These are phyloP conservation scores for Temnothorax unifasciatus DNA, from an alignment of 2,888 invertebrate genomes.

Conservation along the genomic window DNA sequence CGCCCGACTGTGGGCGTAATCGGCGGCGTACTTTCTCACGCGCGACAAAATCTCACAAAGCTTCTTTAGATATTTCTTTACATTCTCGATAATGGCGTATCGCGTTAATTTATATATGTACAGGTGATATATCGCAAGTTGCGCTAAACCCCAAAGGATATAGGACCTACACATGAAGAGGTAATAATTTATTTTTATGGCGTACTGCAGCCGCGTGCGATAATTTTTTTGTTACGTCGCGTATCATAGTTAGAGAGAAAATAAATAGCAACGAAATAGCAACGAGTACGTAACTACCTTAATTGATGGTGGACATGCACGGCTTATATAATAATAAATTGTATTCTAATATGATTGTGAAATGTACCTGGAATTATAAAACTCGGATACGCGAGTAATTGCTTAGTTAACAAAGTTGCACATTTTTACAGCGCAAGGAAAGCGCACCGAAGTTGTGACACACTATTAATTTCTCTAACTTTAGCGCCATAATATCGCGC, in stretches of 20 bases:
- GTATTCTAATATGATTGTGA: constrained; percentile 28
- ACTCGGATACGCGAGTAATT: constrained; percentile 40
- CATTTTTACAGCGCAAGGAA: constrained; percentile 15
- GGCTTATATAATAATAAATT: constrained; percentile 21
- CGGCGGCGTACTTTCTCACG: constrained; percentile 10
- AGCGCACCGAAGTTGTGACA: constrained; percentile 33
- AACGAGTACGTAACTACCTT: neutral
- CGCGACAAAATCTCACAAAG: constrained; percentile 49
- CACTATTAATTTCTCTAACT: constrained; percentile 41
- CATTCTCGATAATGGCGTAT: constrained; percentile 41
- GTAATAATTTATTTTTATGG: constrained; percentile 38
- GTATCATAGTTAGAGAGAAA: neutral
- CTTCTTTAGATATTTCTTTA: constrained; percentile 34
- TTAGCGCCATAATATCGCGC: constrained; percentile 34
- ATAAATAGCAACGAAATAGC: neutral
- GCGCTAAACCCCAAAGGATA: neutral
- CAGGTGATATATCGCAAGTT: neutral
- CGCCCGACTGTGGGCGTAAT: constrained; percentile 21
- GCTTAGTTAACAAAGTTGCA: constrained; percentile 35
- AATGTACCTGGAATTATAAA: constrained; percentile 40
- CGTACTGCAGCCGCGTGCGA: neutral
- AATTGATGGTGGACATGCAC: constrained; percentile 4
- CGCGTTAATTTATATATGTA: constrained; percentile 31
- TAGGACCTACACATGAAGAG: neutral
- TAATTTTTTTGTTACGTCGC: constrained; percentile 9